A percentile compares a stretch with the other conserved stretches of the same genome.
Conservation (phyloP, 2,113 vertebrate species). For the Charina bottae region DNA sequence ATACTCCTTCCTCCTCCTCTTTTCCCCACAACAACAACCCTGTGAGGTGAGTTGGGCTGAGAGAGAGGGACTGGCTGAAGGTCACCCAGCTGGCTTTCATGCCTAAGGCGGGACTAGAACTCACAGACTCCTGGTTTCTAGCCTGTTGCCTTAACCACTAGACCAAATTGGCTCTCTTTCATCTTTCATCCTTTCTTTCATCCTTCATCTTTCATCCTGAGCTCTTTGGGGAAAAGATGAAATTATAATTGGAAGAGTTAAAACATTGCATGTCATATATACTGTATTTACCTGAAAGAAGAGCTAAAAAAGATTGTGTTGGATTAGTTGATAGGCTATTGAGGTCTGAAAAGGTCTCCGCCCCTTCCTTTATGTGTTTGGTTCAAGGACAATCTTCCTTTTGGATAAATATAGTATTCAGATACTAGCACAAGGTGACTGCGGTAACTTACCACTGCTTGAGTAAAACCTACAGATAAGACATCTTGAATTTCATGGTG, state of each 20-base stretch:
- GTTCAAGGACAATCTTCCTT: background rate
- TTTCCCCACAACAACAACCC: no score
- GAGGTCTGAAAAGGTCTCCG: background rate
- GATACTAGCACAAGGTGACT: background rate
- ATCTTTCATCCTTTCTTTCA: no score
- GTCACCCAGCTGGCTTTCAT: no score
- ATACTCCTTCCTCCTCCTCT: no score
- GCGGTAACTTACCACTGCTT: background rate
- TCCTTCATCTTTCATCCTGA: background rate
- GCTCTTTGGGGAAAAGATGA: background rate
- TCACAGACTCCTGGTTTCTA: no score
- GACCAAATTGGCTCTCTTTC: no score
- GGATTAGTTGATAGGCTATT: background rate
- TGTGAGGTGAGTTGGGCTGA: no score
- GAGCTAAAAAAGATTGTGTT: background rate
- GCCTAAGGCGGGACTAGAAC: no score
- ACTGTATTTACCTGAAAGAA: background rate
- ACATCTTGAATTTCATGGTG: background rate
- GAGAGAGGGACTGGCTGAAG: no score
- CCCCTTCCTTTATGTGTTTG: background rate
- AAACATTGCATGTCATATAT: background rate
- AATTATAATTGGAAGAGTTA: background rate
- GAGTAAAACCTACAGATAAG: background rate
- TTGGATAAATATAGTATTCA: background rate
- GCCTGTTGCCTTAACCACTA: no score